Evolutionary conservation across 1,140 invertebrate genomes (phyloP).

Genomic region (Zaprionus vittiger): DNA sequence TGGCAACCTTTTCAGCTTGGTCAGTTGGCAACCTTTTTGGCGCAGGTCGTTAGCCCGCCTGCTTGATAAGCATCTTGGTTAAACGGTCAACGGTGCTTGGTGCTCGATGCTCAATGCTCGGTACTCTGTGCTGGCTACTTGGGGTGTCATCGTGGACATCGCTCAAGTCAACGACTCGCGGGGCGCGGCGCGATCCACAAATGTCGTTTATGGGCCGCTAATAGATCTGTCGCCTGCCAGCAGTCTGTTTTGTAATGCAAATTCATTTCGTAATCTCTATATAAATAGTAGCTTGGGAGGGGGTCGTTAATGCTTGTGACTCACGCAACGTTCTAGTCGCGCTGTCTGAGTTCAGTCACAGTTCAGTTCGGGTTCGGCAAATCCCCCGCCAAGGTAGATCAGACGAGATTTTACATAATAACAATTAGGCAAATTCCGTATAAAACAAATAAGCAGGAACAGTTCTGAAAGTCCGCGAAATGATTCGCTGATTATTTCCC

Average conservation of each 20-base stretch:
- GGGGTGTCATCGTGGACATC: constrained; percentile 34
- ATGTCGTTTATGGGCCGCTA: constrained; percentile 52
- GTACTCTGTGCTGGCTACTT: background rate
- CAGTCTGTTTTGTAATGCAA: constrained; percentile 68
- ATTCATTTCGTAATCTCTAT: constrained; percentile 71
- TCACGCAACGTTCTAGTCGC: constrained; percentile 49
- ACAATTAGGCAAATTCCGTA: constrained; percentile 64
- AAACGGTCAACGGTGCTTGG: constrained; percentile 14
- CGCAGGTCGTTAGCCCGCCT: constrained; percentile 67
- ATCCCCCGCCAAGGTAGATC: constrained; percentile 59
- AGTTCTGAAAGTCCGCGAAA: constrained; percentile 60
- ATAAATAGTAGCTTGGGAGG: constrained; percentile 50
- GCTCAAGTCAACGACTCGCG: constrained; percentile 72
- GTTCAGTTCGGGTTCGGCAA: constrained; percentile 47
- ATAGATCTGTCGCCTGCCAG: constrained; percentile 31
- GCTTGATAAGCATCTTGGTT: constrained; percentile 42
- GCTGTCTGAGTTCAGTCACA: constrained; percentile 23
- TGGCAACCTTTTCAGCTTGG: constrained; percentile 25
- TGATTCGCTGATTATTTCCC: constrained; percentile 53
- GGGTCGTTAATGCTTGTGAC: constrained; percentile 59
- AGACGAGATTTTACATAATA: constrained; percentile 67
- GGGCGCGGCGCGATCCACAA: constrained; percentile 67
- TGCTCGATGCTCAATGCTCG: too few species aligned
- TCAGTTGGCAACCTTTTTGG: constrained; percentile 41
- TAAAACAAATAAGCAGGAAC: constrained; percentile 65